Evolutionary conservation across 2,113 vertebrate species (phyloP).

Genomic region (Tympanuchus pallidicinctus): DNA sequence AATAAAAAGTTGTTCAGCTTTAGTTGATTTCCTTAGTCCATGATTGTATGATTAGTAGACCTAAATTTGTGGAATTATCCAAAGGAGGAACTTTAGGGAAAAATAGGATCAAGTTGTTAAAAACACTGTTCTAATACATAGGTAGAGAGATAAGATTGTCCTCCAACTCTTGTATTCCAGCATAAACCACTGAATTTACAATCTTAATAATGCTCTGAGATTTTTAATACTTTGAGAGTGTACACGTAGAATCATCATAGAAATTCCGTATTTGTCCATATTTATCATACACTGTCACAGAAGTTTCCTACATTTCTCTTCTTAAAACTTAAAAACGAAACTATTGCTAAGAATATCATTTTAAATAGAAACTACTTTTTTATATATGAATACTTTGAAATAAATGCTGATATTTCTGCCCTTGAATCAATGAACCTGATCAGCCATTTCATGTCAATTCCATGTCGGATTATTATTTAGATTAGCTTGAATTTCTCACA

Average conservation of each 20-base stretch:
- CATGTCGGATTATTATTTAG: neutral
- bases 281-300: slow-evolving; percentile 34
- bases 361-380: neutral
- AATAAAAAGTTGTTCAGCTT: neutral
- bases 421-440: neutral
- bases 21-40: neutral
- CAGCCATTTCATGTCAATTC: slow-evolving; percentile 16
- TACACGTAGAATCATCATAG: neutral
- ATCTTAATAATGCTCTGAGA: neutral
- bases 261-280: slow-evolving; percentile 20
- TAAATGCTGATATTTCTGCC: slow-evolving; percentile 16
- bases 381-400: neutral
- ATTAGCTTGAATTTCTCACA: slow-evolving; percentile 19
- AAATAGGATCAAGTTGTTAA: neutral
- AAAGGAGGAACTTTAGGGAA: neutral
- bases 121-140: neutral
- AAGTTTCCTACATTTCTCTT: slow-evolving; percentile 36
- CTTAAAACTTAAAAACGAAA: slow-evolving; percentile 35
- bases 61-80: neutral
- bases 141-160: neutral
- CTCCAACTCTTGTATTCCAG: neutral
- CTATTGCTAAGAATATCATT: neutral
- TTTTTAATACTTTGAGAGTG: slow-evolving; percentile 32
- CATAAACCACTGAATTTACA: neutral
- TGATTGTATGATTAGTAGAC: neutral